Base-by-base conservation (phyloP, 2,888 invertebrate genomes). In the Chesias legatella region DNA sequence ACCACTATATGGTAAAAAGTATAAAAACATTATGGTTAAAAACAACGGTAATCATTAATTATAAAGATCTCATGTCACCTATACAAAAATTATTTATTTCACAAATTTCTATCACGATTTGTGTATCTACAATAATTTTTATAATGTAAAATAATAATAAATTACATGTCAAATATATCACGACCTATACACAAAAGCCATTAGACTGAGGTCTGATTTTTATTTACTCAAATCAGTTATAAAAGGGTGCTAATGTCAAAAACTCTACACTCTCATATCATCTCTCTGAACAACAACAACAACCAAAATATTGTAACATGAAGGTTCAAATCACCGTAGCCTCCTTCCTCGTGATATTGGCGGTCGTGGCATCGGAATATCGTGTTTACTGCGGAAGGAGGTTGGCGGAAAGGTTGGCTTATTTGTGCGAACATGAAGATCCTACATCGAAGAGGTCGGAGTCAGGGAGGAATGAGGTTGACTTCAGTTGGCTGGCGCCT, bases 371-470 rank as follows among this genome's bases (percentile, higher is more conserved):
- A 7, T 7, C 10, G 13, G 30, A 30, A 6, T 29, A 34, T 6
- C 34, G 31, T 11, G 17, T 33, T 6, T 52, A 52, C 33, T 52
- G 52, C 28, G 52, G 49, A 1, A 37, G 49, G 31, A 8, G 20
- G 0, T 23, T 52, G n/a, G 34, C 48, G 1, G 48, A 48, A 7
- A 28, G 33, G 13, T 32, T 51, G 29, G 47, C 51, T 1, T 4
- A 10, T 3, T 34, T 33, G 36, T 51, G 51, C 26, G 26, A 23
- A 4, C 39, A 36, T 10, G 43, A 29, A 1, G 43, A 40, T 3
- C 6, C 22, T 22, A 6, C 20, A 20, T 6, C 7, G 1, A 51
- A 47, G 29, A 24, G 42, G 21, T 23, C 46, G 10, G 42, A 39
- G 21, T 23, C 46, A 8, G 42, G 42, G 5, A 26, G 42, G 0